Conservation (phyloP, 2,113 vertebrate genomes). For the Notothenia coriiceps region DNA sequence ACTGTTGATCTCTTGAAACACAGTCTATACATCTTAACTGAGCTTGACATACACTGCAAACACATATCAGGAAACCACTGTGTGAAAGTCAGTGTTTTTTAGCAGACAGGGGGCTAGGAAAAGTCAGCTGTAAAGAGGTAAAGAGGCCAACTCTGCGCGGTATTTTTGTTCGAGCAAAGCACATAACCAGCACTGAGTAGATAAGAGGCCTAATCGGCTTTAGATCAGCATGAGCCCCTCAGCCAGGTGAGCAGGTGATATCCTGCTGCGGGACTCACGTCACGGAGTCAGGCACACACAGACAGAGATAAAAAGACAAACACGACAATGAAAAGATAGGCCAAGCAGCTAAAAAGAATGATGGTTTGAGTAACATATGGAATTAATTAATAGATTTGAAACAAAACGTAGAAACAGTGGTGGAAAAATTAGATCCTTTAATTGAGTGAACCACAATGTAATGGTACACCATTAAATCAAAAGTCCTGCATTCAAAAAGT, state of each 20-base stretch:
- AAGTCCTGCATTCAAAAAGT: not conserved
- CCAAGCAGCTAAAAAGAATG: no score
- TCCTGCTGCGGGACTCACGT: slow-evolving; percentile 53
- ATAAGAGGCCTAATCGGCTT: slow-evolving; percentile 84
- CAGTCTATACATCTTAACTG: not conserved
- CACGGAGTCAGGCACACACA: slow-evolving; percentile 35
- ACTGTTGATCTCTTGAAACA: slow-evolving; percentile 28
- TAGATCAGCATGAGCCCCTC: slow-evolving; percentile 76
- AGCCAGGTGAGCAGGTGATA: slow-evolving; percentile 76
- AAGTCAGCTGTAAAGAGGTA: slow-evolving; percentile 39
- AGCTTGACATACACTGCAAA: slow-evolving; percentile 34
- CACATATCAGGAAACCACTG: slow-evolving; percentile 13
- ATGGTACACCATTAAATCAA: no score
- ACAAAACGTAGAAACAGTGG: not conserved
- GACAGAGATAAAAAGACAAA: slow-evolving; percentile 24
- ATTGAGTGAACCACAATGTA: no score
- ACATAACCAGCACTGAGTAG: slow-evolving; percentile 81
- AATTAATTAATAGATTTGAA: not conserved
- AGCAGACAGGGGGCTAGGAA: slow-evolving; percentile 30
- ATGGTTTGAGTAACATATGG: not conserved
- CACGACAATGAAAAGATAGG: slow-evolving; percentile 24
- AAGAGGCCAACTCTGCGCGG: slow-evolving; percentile 66
- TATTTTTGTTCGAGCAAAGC: slow-evolving; percentile 80
- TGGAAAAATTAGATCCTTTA: not conserved
- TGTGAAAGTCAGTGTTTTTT: slow-evolving; percentile 34